phyloP scores from a whole-genome alignment of 2,888 invertebrate species.

The Timandra comae region DNA sequence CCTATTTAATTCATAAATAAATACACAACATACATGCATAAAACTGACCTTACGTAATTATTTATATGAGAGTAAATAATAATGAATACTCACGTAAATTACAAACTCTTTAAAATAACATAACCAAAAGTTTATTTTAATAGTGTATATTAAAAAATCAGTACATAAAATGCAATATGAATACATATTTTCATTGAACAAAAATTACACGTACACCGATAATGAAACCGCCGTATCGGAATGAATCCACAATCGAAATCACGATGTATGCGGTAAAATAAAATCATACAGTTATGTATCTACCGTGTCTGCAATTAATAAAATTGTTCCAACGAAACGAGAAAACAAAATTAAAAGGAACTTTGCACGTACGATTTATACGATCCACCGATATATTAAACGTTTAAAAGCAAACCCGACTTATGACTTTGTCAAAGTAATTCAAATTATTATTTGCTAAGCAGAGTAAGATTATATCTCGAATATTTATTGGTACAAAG shows the following conservation, averaged over 20 bases:
- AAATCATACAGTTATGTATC: constrained; percentile 8
- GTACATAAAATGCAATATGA: no score
- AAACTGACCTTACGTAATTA: no score
- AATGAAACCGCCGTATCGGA: constrained; percentile 8
- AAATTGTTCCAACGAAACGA: constrained; percentile 22
- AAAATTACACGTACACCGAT: constrained; percentile 1
- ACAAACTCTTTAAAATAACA: no score
- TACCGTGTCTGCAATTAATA: constrained; percentile 26
- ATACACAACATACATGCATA: no score
- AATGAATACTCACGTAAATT: no score
- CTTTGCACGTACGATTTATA: constrained; percentile 39
- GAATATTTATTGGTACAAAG: neutral
- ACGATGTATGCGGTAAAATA: constrained; percentile 4
- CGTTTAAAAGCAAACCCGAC: neutral
- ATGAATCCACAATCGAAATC: constrained; percentile 10
- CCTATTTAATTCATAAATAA: no score
- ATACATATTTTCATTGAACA: no score
- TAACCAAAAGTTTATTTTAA: no score
- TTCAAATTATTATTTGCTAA: neutral
- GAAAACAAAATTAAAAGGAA: constrained; percentile 40
- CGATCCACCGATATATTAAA: constrained; percentile 33
- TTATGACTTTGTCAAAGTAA: neutral
- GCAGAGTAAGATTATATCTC: neutral
- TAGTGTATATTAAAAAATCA: no score
- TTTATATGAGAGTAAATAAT: no score